These are phyloP conservation scores for Trachelus troglodyta DNA, from an alignment of 2,888 invertebrate species.

Conservation along the genomic window DNA sequence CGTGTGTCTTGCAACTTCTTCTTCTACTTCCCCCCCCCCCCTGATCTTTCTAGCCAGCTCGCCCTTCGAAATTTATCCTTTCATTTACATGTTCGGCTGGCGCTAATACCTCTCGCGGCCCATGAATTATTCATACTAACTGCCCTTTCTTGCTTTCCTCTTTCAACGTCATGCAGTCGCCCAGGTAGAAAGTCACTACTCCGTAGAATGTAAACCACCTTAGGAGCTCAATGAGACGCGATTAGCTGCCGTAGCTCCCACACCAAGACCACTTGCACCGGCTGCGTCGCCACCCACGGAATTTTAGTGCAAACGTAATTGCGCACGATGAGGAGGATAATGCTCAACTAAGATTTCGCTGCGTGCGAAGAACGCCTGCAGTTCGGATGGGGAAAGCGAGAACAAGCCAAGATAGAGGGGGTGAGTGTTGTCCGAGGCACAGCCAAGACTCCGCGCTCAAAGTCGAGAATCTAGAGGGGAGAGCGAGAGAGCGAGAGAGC, in stretches of 20 bases:
- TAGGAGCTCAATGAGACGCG: no score
- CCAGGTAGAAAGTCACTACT: background rate
- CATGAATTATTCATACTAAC: slow-evolving; percentile 48
- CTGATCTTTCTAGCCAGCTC: background rate
- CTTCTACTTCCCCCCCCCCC: background rate
- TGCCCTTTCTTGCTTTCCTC: slow-evolving; percentile 28
- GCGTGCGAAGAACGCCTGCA: slow-evolving; percentile 36
- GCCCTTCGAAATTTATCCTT: slow-evolving; percentile 45
- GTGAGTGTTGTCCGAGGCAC: no score
- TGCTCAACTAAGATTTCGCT: slow-evolving; percentile 61
- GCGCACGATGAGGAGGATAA: slow-evolving; percentile 61
- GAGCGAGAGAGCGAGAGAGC: background rate
- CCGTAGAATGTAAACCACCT: no score
- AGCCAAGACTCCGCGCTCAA: no score
- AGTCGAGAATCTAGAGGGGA: slow-evolving; percentile 14
- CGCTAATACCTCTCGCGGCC: slow-evolving; percentile 45
- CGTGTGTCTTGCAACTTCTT: no score
- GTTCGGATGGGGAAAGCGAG: slow-evolving; percentile 19
- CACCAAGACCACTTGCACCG: background rate
- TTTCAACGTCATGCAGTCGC: background rate
- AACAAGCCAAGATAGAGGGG: no score
- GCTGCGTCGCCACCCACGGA: slow-evolving; percentile 39
- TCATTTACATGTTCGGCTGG: slow-evolving; percentile 48
- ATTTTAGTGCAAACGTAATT: slow-evolving; percentile 63
- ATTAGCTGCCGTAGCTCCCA: no score